Percentiles rank a stretch among this genome's conserved stretches.
Conservation (phyloP, 2,888 invertebrate genomes). For the Drosophila phalerata region DNA sequence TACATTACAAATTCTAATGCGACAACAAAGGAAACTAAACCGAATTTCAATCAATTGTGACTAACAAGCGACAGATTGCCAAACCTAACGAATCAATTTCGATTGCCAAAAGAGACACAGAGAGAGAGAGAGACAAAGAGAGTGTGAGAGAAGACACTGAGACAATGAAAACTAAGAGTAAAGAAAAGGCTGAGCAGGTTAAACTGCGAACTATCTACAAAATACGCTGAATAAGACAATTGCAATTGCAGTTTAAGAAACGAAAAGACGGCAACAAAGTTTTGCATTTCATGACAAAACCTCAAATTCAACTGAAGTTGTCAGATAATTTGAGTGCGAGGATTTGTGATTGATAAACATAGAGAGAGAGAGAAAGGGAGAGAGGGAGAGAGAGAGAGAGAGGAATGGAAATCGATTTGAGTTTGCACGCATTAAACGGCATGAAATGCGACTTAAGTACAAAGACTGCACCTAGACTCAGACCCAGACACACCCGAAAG, state of each 20-base stretch:
- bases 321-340: conserved; percentile 13
- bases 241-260: conserved; percentile 36
- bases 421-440: conserved; percentile 42
- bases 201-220: conserved; percentile 22
- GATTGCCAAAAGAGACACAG: conserved; percentile 30
- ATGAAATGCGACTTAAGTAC: conserved; percentile 32
- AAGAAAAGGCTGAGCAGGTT: conserved; percentile 17
- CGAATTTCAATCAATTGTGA: conserved; percentile 76
- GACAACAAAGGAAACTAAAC: conserved; percentile 56
- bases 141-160: conserved; percentile 13
- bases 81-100: conserved; percentile 71
- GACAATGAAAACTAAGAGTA: conserved; percentile 4
- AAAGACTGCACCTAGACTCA: conserved; percentile 5
- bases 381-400: neutral
- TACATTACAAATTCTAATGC: conserved; percentile 46
- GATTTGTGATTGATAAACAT: neutral
- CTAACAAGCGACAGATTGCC: conserved; percentile 75
- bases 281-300: conserved; percentile 64
- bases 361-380: too few relatives aligned
- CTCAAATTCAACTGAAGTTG: conserved; percentile 58
- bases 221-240: conserved; percentile 37
- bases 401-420: conserved; percentile 59
- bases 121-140: conserved; percentile 43
- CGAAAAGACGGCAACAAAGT: conserved; percentile 41
- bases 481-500: conserved; percentile 22